Evolutionary conservation across 2,888 invertebrate species (phyloP).

Genomic region (Eupithecia subfuscata): DNA sequence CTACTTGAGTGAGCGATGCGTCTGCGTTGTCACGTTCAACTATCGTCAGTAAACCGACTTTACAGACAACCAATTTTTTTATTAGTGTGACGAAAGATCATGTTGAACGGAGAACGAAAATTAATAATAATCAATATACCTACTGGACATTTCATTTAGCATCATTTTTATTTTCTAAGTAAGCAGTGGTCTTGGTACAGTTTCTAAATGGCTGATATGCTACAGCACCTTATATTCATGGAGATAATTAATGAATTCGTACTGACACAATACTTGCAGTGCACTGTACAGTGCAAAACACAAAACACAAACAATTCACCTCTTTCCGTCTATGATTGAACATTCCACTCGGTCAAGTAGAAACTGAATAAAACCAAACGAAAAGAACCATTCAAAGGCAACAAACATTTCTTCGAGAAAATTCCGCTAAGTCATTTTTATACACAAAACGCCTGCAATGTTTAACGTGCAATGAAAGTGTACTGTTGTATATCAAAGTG

Average conservation of each 20-base stretch:
- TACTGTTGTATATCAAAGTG: constrained; percentile 50
- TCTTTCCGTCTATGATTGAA: neutral
- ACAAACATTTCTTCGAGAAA: constrained; percentile 32
- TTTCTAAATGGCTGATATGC: neutral
- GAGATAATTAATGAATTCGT: neutral
- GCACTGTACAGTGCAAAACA: neutral
- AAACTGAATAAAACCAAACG: constrained; percentile 10
- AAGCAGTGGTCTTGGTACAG: too few species aligned
- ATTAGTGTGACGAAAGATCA: too few species aligned
- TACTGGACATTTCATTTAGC: too few species aligned
- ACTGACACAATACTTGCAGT: neutral
- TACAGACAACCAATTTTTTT: too few species aligned
- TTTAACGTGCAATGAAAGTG: constrained; percentile 43
- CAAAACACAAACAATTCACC: neutral
- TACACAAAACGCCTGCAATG: constrained; percentile 35
- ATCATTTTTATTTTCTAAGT: too few species aligned
- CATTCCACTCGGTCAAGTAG: constrained; percentile 17
- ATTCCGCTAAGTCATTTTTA: constrained; percentile 12
- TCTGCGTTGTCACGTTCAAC: too few species aligned
- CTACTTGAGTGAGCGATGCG: too few species aligned
- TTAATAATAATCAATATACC: neutral
- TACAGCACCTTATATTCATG: neutral
- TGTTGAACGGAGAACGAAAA: neutral
- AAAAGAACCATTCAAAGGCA: constrained; percentile 21
- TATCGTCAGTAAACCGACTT: too few species aligned